These are phyloP conservation scores for Drosophila kuntzei DNA, from an alignment of 2,888 invertebrate species.

Conservation along the genomic window DNA sequence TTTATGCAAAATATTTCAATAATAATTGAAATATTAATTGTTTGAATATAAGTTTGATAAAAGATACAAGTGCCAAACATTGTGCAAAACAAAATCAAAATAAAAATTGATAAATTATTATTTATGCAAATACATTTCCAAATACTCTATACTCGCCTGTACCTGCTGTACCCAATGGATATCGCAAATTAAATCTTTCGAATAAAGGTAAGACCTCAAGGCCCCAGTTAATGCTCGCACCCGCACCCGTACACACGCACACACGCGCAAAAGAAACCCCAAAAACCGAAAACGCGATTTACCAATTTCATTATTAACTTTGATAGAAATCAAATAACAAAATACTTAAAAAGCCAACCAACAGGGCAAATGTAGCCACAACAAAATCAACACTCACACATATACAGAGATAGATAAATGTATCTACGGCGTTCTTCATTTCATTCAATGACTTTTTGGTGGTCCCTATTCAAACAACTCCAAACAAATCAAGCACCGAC, in stretches of 20 bases:
- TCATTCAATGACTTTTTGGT: conserved; percentile 81
- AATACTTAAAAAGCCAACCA: conserved; percentile 72
- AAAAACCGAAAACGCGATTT: conserved; percentile 56
- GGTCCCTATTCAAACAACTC: conserved; percentile 81
- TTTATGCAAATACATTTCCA: conserved; percentile 51
- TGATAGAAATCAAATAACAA: conserved; percentile 79
- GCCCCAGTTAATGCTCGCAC: conserved; percentile 53
- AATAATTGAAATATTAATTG: conserved; percentile 58
- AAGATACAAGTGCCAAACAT: conserved; percentile 64
- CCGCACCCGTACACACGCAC: conserved; percentile 41
- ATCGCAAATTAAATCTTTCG: conserved; percentile 76
- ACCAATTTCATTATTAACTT: conserved; percentile 80
- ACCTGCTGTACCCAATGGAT: conserved; percentile 68
- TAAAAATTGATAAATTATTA: conserved; percentile 48
- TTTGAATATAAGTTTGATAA: conserved; percentile 43
- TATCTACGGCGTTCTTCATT: conserved; percentile 74
- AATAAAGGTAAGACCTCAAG: conserved; percentile 68
- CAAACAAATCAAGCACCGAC: conserved; percentile 81
- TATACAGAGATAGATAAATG: conserved; percentile 44
- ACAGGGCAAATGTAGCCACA: conserved; percentile 53
- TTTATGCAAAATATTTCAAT: conserved; percentile 47
- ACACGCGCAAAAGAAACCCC: conserved; percentile 22
- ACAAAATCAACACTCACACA: conserved; percentile 34
- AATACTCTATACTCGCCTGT: conserved; percentile 22
- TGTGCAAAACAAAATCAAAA: conserved; percentile 61